These are phyloP conservation scores for Acanthochromis polyacanthus DNA, from an alignment of 2,113 vertebrate species.

Conservation along the genomic window DNA sequence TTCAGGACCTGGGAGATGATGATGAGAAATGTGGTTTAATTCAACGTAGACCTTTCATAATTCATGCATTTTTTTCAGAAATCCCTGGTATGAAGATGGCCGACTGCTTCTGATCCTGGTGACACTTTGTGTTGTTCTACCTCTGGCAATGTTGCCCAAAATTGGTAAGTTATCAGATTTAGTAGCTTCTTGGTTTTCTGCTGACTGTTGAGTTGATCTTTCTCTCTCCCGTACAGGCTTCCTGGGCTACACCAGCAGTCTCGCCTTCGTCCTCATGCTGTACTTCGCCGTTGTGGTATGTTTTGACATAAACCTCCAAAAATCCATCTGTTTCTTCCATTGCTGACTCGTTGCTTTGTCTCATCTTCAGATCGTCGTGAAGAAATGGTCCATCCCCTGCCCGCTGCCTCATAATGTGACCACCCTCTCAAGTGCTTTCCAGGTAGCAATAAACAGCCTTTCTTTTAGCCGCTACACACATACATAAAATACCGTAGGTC, in stretches of 20 bases:
- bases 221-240: conserved; percentile 90
- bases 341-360: conserved; percentile 22
- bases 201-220: not conserved
- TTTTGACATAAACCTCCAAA: not conserved
- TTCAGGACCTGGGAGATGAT: conserved; percentile 2
- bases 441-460: conserved; percentile 48
- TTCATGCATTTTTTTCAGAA: conserved; percentile 60
- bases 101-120: conserved; percentile 87
- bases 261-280: conserved; percentile 95
- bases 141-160: conserved; percentile 92
- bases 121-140: conserved; percentile 89
- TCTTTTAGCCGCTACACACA: not conserved
- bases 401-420: conserved; percentile 87
- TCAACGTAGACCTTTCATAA: conserved; percentile 12
- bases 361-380: conserved; percentile 88
- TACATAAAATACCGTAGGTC: not conserved
- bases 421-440: conserved; percentile 71
- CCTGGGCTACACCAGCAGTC: conserved; percentile 96
- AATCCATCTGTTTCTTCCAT: not conserved
- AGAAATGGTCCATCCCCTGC: conserved; percentile 95
- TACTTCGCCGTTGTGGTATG: conserved; percentile 96
- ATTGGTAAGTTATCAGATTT: conserved; percentile 87
- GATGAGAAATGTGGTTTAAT: conserved; percentile 21
- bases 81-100: conserved; percentile 92
- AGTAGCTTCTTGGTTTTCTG: not conserved